Percentiles rank a stretch among this genome's conserved stretches.
phyloP scores from a whole-genome alignment of 2,888 invertebrate species.

The Hirtodrosophila duncani region DNA sequence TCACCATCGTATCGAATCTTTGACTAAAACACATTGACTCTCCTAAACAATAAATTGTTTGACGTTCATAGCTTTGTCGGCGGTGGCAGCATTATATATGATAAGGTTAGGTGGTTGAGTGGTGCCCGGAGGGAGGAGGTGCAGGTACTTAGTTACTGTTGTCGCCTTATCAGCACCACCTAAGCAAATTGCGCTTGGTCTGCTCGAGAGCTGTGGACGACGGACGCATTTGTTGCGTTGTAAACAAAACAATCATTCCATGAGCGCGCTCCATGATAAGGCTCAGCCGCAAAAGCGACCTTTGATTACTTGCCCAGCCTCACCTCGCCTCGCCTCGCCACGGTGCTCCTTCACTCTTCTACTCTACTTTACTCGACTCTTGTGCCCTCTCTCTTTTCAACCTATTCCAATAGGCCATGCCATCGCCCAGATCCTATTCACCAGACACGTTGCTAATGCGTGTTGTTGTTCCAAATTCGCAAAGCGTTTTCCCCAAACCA shows the following conservation, averaged over 20 bases:
- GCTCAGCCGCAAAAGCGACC: conserved; percentile 25
- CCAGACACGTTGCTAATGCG: conserved; percentile 43
- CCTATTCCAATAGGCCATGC: too few species aligned
- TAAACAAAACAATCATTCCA: conserved; percentile 58
- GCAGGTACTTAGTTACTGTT: too few species aligned
- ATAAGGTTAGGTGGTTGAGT: too few species aligned
- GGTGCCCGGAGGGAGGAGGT: too few species aligned
- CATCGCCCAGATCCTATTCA: conserved; percentile 6
- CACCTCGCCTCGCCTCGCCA: too few species aligned
- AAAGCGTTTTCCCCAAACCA: conserved; percentile 10
- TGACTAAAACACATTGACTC: conserved; percentile 2
- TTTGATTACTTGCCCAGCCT: conserved; percentile 37
- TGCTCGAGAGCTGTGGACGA: too few species aligned
- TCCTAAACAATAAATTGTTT: background rate
- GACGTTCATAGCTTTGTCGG: too few species aligned
- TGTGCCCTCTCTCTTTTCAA: too few species aligned
- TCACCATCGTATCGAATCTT: background rate
- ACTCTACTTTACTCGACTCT: too few species aligned
- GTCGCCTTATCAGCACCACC: conserved; percentile 48
- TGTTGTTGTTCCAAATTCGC: conserved; percentile 27
- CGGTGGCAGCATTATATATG: too few species aligned
- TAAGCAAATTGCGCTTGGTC: conserved; percentile 55
- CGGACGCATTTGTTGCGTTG: conserved; percentile 38
- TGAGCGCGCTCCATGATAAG: conserved; percentile 17
- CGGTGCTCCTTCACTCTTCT: too few species aligned